Base-by-base conservation (phyloP, 2,888 invertebrate species). In the Rotaria macrura region DNA sequence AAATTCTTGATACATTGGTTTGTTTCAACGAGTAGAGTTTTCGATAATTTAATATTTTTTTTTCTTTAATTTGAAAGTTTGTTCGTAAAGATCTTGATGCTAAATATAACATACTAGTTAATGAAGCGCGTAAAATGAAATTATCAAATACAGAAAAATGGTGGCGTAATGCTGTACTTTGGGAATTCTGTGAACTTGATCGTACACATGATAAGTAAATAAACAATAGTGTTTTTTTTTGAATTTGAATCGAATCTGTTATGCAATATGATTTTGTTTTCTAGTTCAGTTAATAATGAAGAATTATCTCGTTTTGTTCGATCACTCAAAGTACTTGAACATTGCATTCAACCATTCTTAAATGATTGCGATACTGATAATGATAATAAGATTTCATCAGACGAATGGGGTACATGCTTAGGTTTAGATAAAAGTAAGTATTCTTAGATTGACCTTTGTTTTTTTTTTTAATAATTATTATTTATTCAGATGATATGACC, bases 271-370 rank as follows among this genome's bases (percentile, higher is more conserved):
- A n/a, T n/a, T n/a, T n/a, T n/a, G n/a, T n/a, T n/a, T n/a, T 89
- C 38, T 88, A 93, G 94, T 89, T 90, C 93, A 88, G 95, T 98
- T 74, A 96, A 96, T 49, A 94, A 95, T 72, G 96, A 96, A 92
- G 97, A 98, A 92, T 92, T 98, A 89, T 96, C 96, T 93, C 96
- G 96, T 85, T 95, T 97, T 90, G 94, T 96, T 87, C 97, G 97
- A 85, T 96, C 96, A 5, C 93, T 98, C 87, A 94, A 97, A 93
- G 94, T 96, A 55, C 93, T 98, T 92, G 98, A 98, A 92, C 97
- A 97, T 91, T 98, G 98, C 92, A 97, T 97, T 91, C 95, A 95
- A 87, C 96, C 96, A 65, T 98, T 98, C 93, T 93, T 97, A 87
- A 94, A 96, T 91, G 92, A 93, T 49, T 98, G 98, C 91, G 97